These are phyloP conservation scores for Syrmaticus mikado DNA, from an alignment of 2,113 vertebrate species.

Conservation along the genomic window DNA sequence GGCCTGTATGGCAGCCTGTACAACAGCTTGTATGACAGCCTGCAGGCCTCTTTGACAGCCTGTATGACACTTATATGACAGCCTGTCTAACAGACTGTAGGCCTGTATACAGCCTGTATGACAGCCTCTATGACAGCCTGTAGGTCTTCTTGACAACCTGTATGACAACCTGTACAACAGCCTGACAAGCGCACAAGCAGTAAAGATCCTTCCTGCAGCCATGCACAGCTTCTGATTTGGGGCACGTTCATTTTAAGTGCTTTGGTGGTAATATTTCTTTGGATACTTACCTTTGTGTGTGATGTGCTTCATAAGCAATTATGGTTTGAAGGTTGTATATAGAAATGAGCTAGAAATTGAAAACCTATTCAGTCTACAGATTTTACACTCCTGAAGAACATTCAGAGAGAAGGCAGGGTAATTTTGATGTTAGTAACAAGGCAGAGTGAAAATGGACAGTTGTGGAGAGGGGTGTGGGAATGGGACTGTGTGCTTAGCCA, in stretches of 20 bases:
- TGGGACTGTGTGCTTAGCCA: neutral
- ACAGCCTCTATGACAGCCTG: no score
- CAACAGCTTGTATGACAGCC: neutral
- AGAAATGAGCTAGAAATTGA: slow-evolving; percentile 20
- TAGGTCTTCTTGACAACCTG: no score
- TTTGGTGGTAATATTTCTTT: neutral
- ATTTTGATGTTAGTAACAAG: neutral
- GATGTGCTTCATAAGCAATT: slow-evolving; percentile 16
- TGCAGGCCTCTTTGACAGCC: neutral
- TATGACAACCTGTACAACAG: neutral
- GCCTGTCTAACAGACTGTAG: no score
- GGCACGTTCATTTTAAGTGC: fast-evolving
- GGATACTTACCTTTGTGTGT: neutral
- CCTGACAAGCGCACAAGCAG: neutral
- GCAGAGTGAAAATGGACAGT: neutral
- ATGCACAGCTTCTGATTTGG: fast-evolving
- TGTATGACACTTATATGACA: no score
- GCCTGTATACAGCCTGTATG: no score
- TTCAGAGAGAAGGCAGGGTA: slow-evolving; percentile 15
- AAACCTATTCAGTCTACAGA: neutral
- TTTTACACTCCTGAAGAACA: slow-evolving; percentile 8
- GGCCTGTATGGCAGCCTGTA: neutral
- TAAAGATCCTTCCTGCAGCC: neutral
- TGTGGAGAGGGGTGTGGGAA: neutral
- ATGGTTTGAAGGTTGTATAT: neutral